Base-by-base conservation (phyloP, 2,113 vertebrate species). In the Sitta europaea region DNA sequence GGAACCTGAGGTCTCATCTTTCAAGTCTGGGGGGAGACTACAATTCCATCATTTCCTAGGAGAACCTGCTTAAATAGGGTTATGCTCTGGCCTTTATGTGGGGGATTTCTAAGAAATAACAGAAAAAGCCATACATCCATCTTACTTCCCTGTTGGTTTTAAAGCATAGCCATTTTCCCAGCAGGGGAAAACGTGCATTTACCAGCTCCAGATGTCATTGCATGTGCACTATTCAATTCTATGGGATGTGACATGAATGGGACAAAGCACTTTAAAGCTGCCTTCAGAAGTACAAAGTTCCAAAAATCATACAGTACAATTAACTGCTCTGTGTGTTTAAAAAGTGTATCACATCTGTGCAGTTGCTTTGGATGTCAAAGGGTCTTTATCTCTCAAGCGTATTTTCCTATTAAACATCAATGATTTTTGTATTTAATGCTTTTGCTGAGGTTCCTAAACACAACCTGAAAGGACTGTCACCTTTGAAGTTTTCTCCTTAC, bases 391-490 rank as follows among this genome's bases (percentile, higher is more conserved):
- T 72, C 62, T 93, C 80, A 59, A 91, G 33, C 0, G 2, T 84
- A 91, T 96, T 95, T 96, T 96, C 72, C 72, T 83, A 72, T 96
- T 92, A 95, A 94, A 92, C 88, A 81, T 96, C 88, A 96, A 73
- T 92, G 90, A 74, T 93, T 94, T 90, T 75, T 88, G 88, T 81
- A 92, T 86, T 93, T 95, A 96, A 92, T 76, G 75, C 48, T 94
- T 95, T 75, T 88, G n/a, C 82, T 84, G 29, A 67, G 72, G 53
- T 68, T 88, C 40, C 72, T 93, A 93, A 96, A 93, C 82, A 90
- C 92, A 95, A 90, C 78, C 86, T 94, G 82, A 96, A 95, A 90
- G 73, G 61, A 63, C 75, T 81, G 31, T 95, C 65, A 55, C 63
- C 72, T 96, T 91, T 96, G 92, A 95, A 88, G 82, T 81, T 86